Conservation (phyloP, 2,797 vertebrate species). For the Anabacerthia variegaticeps region DNA sequence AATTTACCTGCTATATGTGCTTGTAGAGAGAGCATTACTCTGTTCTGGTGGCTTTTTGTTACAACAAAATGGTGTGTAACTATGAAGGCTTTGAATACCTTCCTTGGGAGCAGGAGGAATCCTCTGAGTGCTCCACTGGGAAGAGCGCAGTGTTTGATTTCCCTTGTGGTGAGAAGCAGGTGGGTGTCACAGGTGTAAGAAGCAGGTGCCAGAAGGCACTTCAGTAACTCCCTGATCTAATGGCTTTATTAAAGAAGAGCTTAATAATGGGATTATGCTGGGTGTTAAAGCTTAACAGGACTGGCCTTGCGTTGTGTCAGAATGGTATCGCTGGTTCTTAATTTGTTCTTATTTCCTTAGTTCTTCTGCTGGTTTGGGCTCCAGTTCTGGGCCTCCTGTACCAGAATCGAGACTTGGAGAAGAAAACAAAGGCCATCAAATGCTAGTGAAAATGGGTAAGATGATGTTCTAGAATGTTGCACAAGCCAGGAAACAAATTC, state of each 20-base stretch:
- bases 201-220: neutral
- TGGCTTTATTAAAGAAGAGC: neutral
- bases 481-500: neutral
- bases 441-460: slow-evolving; percentile 99
- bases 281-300: neutral
- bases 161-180: neutral
- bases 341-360: slow-evolving; percentile 42
- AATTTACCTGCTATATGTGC: accelerated
- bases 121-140: neutral
- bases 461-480: neutral
- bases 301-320: neutral
- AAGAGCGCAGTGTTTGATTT: neutral
- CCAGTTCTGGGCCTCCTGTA: slow-evolving; percentile 77
- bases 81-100: accelerated
- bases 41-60: neutral
- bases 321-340: neutral
- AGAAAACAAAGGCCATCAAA: slow-evolving; percentile 97
- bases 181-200: neutral
- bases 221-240: neutral
- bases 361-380: slow-evolving; percentile 82
- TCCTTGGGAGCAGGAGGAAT: neutral
- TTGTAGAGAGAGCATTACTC: neutral
- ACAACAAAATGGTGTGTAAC: accelerated
- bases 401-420: slow-evolving; percentile 88
- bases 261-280: neutral